Percentiles rank a stretch among this genome's conserved stretches.
Conservation (phyloP, 2,888 invertebrate genomes). For the Himalopsyche kuldschensis region DNA sequence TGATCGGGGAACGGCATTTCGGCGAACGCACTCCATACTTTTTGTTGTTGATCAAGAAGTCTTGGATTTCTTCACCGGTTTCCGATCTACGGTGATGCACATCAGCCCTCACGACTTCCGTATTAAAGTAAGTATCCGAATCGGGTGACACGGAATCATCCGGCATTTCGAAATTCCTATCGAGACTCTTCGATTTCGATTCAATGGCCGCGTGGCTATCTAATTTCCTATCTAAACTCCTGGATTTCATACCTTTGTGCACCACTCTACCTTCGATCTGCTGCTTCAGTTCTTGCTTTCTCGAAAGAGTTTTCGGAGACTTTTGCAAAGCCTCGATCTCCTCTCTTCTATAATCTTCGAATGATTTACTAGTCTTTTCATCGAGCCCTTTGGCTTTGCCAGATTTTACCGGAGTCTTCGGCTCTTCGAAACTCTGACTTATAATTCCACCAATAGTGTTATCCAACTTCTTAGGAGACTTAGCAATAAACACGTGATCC, state of each 20-base stretch:
- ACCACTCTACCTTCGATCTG: conserved; percentile 66
- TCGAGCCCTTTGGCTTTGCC: conserved; percentile 66
- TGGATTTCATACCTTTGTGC: conserved; percentile 68
- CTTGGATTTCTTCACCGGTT: conserved; percentile 26
- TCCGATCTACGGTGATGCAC: conserved; percentile 45
- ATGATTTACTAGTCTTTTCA: conserved; percentile 62
- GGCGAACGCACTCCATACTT: conserved; percentile 42
- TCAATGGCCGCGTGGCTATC: conserved; percentile 63
- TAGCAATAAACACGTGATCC: conserved; percentile 75
- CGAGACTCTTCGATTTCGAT: conserved; percentile 68
- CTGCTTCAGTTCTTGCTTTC: conserved; percentile 64
- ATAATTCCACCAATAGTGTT: conserved; percentile 61
- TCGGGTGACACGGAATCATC: conserved; percentile 49
- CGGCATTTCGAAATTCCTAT: conserved; percentile 63
- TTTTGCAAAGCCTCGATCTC: conserved; percentile 58
- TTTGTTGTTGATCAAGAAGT: conserved; percentile 35
- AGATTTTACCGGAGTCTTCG: conserved; percentile 57
- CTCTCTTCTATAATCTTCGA: conserved; percentile 65
- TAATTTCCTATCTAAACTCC: conserved; percentile 66
- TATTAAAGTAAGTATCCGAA: conserved; percentile 54
- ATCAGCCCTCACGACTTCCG: conserved; percentile 57
- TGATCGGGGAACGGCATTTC: conserved; percentile 43
- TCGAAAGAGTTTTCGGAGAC: conserved; percentile 62
- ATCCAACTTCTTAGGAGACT: conserved; percentile 72
- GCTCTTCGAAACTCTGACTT: conserved; percentile 66